Evolutionary conservation across 23 tunicate species (phyloP).

Genomic region (Halocynthia roretzi): DNA sequence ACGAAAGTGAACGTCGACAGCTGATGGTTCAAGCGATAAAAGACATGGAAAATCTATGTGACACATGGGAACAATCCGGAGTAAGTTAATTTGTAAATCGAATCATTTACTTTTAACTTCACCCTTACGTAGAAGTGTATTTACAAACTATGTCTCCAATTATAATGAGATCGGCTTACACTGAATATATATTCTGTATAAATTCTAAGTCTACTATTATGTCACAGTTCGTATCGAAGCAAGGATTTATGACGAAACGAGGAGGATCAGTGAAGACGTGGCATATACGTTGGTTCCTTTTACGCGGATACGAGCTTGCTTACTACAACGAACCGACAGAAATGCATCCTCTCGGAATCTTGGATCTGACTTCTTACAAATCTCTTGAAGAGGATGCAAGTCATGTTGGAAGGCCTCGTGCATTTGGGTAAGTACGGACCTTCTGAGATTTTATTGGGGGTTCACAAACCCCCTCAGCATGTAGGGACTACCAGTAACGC

Average conservation of each 20-base stretch:
- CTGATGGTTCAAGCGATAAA: conserved; percentile 74
- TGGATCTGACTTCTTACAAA: conserved; percentile 77
- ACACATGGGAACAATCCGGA: conserved; percentile 84
- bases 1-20: conserved; percentile 66
- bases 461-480: neutral
- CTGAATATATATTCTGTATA: neutral
- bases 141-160: neutral
- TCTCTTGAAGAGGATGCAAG: conserved; percentile 39
- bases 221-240: conserved; percentile 43
- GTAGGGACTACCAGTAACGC: too few relatives aligned
- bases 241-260: conserved; percentile 88
- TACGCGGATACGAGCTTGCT: conserved; percentile 63
- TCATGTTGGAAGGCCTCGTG: conserved; percentile 41
- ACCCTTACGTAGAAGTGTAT: neutral
- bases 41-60: conserved; percentile 75
- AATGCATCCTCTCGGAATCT: conserved; percentile 35
- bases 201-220: neutral
- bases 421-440: conserved; percentile 44
- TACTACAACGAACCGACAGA: conserved; percentile 83
- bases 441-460: neutral
- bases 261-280: conserved; percentile 71
- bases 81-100: conserved; percentile 19
- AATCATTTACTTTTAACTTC: neutral
- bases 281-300: conserved; percentile 82
- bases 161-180: neutral